Conservation (phyloP, 2,113 vertebrate genomes). For the Anguilla japonica region DNA sequence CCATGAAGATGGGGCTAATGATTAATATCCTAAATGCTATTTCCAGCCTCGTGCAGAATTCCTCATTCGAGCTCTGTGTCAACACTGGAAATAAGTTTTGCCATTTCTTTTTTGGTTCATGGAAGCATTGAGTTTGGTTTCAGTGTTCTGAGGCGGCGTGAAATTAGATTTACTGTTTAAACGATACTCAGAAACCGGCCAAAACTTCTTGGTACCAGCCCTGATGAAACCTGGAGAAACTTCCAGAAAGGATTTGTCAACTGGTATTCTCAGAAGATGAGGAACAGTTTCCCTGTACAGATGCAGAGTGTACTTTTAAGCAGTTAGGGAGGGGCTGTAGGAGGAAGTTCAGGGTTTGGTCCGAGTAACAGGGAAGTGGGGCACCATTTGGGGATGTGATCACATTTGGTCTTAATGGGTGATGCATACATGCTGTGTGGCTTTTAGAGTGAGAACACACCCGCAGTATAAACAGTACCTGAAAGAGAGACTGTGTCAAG, state of each 20-base stretch:
- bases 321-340: neutral
- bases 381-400: neutral
- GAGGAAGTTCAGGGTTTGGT: neutral
- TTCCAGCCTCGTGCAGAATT: neutral
- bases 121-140: neutral
- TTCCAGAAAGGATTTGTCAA: conserved; percentile 1
- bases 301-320: neutral
- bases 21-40: neutral
- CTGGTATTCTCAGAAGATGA: neutral
- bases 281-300: neutral
- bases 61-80: neutral
- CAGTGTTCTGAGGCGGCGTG: neutral
- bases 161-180: neutral
- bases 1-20: neutral
- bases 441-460: neutral
- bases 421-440: neutral
- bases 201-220: neutral
- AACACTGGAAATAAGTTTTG: neutral
- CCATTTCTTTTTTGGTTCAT: neutral
- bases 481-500: neutral
- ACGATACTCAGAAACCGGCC: neutral
- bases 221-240: neutral
- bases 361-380: neutral
- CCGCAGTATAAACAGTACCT: neutral
- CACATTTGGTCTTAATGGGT: neutral